Conservation (phyloP, 2,888 invertebrate species). For the Pemphredon lugubris region DNA sequence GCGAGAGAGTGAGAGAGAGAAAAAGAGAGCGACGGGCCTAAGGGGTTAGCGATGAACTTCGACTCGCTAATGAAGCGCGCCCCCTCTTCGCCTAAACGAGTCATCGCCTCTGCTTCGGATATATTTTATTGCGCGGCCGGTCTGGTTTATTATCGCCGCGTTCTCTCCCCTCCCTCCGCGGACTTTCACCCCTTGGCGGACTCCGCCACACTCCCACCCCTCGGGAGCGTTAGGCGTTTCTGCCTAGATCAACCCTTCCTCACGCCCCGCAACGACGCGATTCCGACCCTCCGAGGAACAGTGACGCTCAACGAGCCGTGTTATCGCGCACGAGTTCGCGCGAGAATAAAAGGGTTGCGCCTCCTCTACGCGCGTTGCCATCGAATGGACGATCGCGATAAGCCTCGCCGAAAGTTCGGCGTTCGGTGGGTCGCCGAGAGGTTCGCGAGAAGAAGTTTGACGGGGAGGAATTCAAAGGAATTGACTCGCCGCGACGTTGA, state of each 20-base stretch:
- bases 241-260: slow-evolving; percentile 78
- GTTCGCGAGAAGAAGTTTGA: no score
- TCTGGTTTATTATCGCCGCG: slow-evolving; percentile 77
- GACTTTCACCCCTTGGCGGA: slow-evolving; percentile 69
- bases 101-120: slow-evolving; percentile 79
- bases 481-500: no score
- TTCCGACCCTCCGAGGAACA: slow-evolving; percentile 71
- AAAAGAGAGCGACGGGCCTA: slow-evolving; percentile 53
- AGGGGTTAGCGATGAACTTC: slow-evolving; percentile 79
- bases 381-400: slow-evolving; percentile 30
- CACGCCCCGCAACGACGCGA: slow-evolving; percentile 73
- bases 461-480: no score
- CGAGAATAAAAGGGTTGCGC: slow-evolving; percentile 70
- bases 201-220: slow-evolving; percentile 40
- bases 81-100: slow-evolving; percentile 74
- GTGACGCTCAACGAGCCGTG: slow-evolving; percentile 79
- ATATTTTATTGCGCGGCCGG: slow-evolving; percentile 79
- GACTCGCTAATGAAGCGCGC: slow-evolving; percentile 78
- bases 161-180: slow-evolving; percentile 44
- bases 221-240: slow-evolving; percentile 63
- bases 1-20: slow-evolving; percentile 13
- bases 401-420: neutral
- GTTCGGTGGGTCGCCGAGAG: neutral
- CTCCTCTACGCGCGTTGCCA: neutral
- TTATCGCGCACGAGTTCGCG: slow-evolving; percentile 71